Evolutionary conservation across 1,140 invertebrate genomes (phyloP), one percentile per base, ranked within the genome.

Genomic region (Apolygus lucorum): DNA sequence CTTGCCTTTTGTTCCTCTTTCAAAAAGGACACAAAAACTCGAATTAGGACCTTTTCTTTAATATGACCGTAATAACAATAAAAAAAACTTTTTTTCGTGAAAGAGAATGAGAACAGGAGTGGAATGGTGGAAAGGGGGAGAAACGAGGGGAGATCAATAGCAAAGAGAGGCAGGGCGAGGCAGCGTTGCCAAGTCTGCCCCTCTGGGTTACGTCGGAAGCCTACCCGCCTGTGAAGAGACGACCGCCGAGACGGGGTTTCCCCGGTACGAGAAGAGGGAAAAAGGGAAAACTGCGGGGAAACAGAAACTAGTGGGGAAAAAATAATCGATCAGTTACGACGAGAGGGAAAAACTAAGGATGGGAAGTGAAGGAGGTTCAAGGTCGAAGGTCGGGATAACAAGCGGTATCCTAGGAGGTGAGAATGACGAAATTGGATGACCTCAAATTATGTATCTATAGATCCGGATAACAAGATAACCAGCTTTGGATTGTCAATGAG

Each of bases 121-220:
- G 42, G 25, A n/a, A 63, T 26, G 63, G 65, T 21, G 27, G 62
- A 26, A 52, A 24, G 81, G 75, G 28, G 71, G 70, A 73, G 71
- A 69, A 63, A 74, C 69, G 70, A 71, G 73, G 72, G 68, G 71
- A 72, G 67, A 70, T 71, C 70, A 71, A 71, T 71, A 71, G 70
- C 70, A 62, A 63, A 69, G 73, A 70, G 64, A 66, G 64, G 64
- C 54, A 59, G 54, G 54, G 54, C 54, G n/a, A 59, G 14, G 42
- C 75, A 68, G 77, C 76, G 66, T 68, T 73, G 63, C 79, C 78
- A 78, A 42, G 22, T 71, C 59, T 68, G 17, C 27, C 21, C 21
- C 27, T 63, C 22, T 21, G 64, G 54, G 54, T 59, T 59, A 59
- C 54, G 54, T 59, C 8, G 54, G 54, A 59, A 22, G 54, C 54